Base-by-base conservation (phyloP, 2,113 vertebrate genomes). In the Ceyx melanurus region DNA sequence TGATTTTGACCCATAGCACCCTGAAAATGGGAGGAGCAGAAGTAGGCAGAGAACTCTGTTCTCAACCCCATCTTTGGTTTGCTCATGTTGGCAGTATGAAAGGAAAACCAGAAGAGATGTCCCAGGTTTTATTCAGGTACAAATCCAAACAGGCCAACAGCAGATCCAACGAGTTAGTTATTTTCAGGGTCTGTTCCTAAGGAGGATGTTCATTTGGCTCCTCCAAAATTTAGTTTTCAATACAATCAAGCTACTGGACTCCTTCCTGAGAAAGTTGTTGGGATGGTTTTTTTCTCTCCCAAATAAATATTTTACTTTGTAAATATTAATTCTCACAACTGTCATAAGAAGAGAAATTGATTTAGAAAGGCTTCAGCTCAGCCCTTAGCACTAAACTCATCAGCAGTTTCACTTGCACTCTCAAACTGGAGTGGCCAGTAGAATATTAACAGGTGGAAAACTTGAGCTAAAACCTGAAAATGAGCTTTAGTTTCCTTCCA, bases 341-440 rank as follows among this genome's bases (percentile, higher is more conserved):
- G 35, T 35, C 35, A 35, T 35, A 35, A 35, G 35, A 35, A 35
- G 35, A 35, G 35, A 35, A 35, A 20, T 28, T 17, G 45, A 33
- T 57, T 54, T 53, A 7, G 5, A 33, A 80, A 92, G 92, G 51
- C 56, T 89, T 89, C 73, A 74, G 93, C 66, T 95, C 92, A 92
- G 92, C 77, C 56, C 54, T 31, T 67, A 70, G 31, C 54, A 61
- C 76, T 56, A 25, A 76, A 80, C n/a, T 37, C 16, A 68, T 16
- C 46, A 62, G n/a, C 54, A 72, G n/a, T 31, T 72, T 19, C 65
- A n/a, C 31, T 40, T 54, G 89, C 76, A 72, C 67, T 82, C 91
- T 88, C 89, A 40, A 20, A 26, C 57, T n/a, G 43, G 25, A 8
- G 13, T 28, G 67, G 48, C 31, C 16, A 64, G 23, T 33, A 72